phyloP scores from a whole-genome alignment of 2,888 invertebrate species.

The Drosophila tripunctata region DNA sequence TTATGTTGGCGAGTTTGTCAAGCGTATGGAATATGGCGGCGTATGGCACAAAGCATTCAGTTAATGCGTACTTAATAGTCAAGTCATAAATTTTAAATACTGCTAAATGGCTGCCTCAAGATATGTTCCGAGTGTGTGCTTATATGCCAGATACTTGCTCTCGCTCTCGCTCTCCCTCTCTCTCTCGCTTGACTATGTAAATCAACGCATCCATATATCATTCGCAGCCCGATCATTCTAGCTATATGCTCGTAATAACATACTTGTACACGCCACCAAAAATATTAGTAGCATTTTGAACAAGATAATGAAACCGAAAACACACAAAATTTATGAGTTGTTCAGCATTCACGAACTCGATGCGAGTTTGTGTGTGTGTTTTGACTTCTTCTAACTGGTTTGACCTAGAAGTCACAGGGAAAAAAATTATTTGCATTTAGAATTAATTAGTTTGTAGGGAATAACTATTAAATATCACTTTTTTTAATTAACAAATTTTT shows the following conservation, averaged over 20 bases:
- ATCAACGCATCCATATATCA: conserved; percentile 60
- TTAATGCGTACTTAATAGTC: conserved; percentile 81
- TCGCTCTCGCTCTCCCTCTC: not conserved
- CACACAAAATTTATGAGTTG: conserved; percentile 8
- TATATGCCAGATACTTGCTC: conserved; percentile 47
- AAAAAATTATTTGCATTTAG: not conserved
- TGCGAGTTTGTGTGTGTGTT: not conserved
- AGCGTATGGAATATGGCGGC: conserved; percentile 48
- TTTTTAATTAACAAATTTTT: too few species aligned
- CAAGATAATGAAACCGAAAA: conserved; percentile 15
- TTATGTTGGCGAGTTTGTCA: conserved; percentile 32
- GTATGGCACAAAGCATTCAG: conserved; percentile 70
- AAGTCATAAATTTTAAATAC: conserved; percentile 81
- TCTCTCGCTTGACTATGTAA: conserved; percentile 48
- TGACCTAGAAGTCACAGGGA: not conserved
- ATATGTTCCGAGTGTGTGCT: conserved; percentile 65
- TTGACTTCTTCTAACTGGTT: not conserved
- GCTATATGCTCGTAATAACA: not conserved
- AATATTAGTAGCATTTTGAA: conserved; percentile 54
- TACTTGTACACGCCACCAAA: conserved; percentile 36
- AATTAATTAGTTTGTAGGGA: not conserved
- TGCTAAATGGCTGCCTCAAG: conserved; percentile 75
- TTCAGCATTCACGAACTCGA: not conserved
- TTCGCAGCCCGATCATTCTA: conserved; percentile 60
- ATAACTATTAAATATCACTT: too few species aligned